Evolutionary conservation across 1,140 invertebrate genomes (phyloP), one percentile per base, ranked within the genome.

Genomic region (Leptestheria dahalacensis): DNA sequence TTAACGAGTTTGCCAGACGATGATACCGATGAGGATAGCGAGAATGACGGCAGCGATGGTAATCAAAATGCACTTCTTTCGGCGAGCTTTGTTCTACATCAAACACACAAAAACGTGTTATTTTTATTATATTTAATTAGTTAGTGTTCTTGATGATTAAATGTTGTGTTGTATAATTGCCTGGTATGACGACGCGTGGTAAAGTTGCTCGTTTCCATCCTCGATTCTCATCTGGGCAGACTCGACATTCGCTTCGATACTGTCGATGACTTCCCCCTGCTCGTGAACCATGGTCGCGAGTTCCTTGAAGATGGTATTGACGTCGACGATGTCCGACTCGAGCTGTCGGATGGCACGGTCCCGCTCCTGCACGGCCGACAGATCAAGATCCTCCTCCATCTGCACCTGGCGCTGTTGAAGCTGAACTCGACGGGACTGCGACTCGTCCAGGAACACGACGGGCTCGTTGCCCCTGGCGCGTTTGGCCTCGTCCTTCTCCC

Each of bases 231-330:
- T 81, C 61, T 85, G 80, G n/a, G 94, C 85, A 66, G 80, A 80
- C 72, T 97, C 94, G 47, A 98, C 88, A 68, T 85, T 91, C 1
- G 92, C 88, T 76, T 99, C 95, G 68, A 99, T 99, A 29, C 89
- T 95, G 70, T 97, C 93, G 57, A 99, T 83, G 3, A 90, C 81
- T 66, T 94, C 85, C n/a, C 92, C 93, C 74, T 99, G 96, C 63
- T 97, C 89, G 70, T 98, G 93, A 18, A 99, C 93, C 71, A 99
- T 77, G 51, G 88, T 82, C 2, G 93, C 95, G 51, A 99, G 77
- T 69, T 98, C 94, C 77, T 94, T 80, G 64, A 81, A 81, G 33
- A 81, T 82, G 61, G 77, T 74, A 63, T 81, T 79, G 46, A 61
- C 59, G 25, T 81, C 79, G 21, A 52, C 41, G 46, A 59, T 63